phyloP scores from a whole-genome alignment of 2,797 vertebrate genomes.

The Vireo griseus region DNA sequence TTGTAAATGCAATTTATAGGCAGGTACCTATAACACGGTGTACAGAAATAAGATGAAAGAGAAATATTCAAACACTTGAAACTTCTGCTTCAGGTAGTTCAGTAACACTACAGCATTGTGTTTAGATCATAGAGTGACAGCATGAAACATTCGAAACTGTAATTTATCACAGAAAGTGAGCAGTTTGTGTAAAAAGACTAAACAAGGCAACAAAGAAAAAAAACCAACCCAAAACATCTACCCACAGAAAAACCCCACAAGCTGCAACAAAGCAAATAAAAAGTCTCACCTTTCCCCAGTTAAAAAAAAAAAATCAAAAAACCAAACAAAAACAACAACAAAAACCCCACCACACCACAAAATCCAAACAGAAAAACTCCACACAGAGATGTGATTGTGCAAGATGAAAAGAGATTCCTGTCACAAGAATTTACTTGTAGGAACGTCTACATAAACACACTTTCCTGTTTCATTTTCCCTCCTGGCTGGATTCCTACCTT shows the following conservation, averaged over 20 bases:
- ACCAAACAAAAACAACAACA: neutral
- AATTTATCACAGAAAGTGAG: conserved; percentile 15
- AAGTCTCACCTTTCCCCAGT: rapidly evolving
- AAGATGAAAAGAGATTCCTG: neutral
- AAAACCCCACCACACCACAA: neutral
- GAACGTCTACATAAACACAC: neutral
- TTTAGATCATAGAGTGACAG: neutral
- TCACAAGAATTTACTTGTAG: neutral
- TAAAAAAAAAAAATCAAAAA: neutral
- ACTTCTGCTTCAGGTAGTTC: neutral
- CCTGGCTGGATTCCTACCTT: neutral
- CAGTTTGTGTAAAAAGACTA: neutral
- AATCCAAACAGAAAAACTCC: neutral
- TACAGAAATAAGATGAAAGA: conserved; percentile 39
- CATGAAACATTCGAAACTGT: neutral
- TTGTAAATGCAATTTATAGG: neutral
- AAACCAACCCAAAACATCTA: neutral
- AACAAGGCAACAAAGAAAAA: neutral
- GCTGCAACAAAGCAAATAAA: neutral
- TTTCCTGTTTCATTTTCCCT: neutral
- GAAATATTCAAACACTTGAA: neutral
- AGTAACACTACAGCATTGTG: neutral
- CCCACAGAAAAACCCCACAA: neutral
- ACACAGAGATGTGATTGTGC: neutral
- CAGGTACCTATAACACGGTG: neutral